Percentiles rank a stretch among this genome's conserved stretches.
phyloP scores from a whole-genome alignment of 2,113 vertebrate genomes.

The Acanthisitta chloris region DNA sequence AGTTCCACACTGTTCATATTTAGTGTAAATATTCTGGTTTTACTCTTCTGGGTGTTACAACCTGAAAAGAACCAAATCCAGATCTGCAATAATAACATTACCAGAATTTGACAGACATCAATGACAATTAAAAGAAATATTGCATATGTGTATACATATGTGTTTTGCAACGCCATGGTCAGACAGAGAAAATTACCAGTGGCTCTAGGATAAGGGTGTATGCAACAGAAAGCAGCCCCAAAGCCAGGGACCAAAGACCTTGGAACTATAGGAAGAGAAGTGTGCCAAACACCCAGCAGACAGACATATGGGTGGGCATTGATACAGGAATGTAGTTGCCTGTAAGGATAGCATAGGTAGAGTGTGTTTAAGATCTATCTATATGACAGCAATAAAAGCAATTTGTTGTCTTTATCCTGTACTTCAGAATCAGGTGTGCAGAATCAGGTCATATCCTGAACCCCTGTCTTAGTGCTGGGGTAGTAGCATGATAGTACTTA shows the following conservation, averaged over 20 bases:
- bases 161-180: neutral
- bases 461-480: neutral
- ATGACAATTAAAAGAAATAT: constrained; percentile 26
- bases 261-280: neutral
- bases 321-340: neutral
- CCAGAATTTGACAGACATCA: constrained; percentile 26
- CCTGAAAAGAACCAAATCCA: constrained; percentile 36
- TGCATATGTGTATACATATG: constrained; percentile 23
- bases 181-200: neutral
- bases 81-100: constrained; percentile 19
- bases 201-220: neutral
- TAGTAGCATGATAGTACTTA: neutral
- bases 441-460: neutral
- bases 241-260: neutral
- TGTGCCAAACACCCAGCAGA: neutral
- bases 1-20: constrained; percentile 56
- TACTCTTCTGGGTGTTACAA: constrained; percentile 59
- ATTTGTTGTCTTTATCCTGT: neutral
- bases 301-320: neutral
- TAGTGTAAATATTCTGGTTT: constrained; percentile 64
- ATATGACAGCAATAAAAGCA: neutral
- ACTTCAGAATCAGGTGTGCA: neutral
- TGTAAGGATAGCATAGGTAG: neutral
- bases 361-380: neutral
- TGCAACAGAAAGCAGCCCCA: neutral